Conservation (phyloP, 2,113 vertebrate species). For the Cryptoleucopteryx plumbea region DNA sequence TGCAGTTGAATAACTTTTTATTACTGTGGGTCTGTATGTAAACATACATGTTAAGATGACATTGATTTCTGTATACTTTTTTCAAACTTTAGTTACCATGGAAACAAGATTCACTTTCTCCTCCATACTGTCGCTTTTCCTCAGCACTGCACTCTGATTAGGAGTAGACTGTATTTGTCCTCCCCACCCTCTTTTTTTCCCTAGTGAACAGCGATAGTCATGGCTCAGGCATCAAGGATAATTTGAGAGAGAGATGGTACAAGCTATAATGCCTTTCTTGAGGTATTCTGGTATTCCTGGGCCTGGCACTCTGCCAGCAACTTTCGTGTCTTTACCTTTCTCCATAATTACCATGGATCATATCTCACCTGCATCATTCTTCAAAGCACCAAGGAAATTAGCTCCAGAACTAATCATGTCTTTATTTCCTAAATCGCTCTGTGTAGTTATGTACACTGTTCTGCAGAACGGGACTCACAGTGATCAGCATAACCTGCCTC, state of each 20-base stretch:
- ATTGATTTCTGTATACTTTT: neutral
- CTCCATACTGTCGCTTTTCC: neutral
- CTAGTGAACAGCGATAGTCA: neutral
- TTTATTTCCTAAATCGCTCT: neutral
- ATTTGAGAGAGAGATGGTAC: neutral
- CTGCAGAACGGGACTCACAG: neutral
- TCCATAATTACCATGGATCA: conserved; percentile 12
- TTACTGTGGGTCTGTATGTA: neutral
- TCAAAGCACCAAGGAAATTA: conserved; percentile 46
- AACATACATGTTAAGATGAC: neutral
- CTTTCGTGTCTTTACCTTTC: neutral
- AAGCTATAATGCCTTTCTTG: neutral
- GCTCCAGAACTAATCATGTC: conserved; percentile 28
- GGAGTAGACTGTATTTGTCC: neutral
- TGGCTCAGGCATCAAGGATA: neutral
- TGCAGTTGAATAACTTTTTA: neutral
- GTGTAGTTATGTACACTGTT: accelerated
- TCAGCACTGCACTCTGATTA: neutral
- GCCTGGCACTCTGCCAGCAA: neutral
- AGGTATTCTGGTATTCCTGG: neutral
- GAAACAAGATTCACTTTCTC: conserved; percentile 42
- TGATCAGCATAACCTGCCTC: neutral
- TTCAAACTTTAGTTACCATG: conserved; percentile 53
- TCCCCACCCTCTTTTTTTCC: neutral
- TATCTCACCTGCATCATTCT: conserved; percentile 24